Evolutionary conservation across 2,888 invertebrate genomes (phyloP).

Genomic region (Orthosia incerta): DNA sequence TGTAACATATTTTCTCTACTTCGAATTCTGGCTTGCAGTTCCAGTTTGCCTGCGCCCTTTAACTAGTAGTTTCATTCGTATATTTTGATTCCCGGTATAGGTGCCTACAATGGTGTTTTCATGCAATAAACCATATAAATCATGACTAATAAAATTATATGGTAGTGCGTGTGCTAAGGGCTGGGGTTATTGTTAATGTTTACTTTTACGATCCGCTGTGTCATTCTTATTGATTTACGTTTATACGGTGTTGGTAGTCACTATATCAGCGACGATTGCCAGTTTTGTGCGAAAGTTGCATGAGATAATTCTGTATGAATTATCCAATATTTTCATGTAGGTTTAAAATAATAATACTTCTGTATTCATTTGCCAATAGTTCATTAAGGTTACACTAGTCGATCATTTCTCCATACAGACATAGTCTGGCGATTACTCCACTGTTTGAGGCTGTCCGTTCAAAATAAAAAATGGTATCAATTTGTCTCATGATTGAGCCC

Average conservation of each 20-base stretch:
- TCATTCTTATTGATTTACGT: slow-evolving; percentile 59
- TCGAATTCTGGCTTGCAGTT: too few species aligned
- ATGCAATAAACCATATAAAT: slow-evolving; percentile 54
- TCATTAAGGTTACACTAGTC: too few species aligned
- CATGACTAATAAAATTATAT: slow-evolving; percentile 64
- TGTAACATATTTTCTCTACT: too few species aligned
- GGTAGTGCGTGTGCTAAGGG: slow-evolving; percentile 45
- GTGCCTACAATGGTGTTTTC: slow-evolving; percentile 42
- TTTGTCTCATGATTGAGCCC: too few species aligned
- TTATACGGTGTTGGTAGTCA: slow-evolving; percentile 30
- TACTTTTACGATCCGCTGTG: slow-evolving; percentile 60
- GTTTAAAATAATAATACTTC: too few species aligned
- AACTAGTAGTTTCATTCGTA: too few species aligned
- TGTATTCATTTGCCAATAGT: too few species aligned
- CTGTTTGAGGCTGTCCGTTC: too few species aligned
- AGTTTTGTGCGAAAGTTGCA: not conserved
- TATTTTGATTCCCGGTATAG: slow-evolving; percentile 17
- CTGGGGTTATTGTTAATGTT: slow-evolving; percentile 58
- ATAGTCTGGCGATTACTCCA: too few species aligned
- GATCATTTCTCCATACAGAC: too few species aligned
- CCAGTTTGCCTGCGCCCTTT: too few species aligned
- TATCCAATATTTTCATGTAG: not conserved
- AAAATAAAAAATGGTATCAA: too few species aligned
- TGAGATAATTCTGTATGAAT: not conserved
- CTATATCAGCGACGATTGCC: not conserved